Conservation (phyloP, 2,888 invertebrate species). For the Myathropa florea region DNA sequence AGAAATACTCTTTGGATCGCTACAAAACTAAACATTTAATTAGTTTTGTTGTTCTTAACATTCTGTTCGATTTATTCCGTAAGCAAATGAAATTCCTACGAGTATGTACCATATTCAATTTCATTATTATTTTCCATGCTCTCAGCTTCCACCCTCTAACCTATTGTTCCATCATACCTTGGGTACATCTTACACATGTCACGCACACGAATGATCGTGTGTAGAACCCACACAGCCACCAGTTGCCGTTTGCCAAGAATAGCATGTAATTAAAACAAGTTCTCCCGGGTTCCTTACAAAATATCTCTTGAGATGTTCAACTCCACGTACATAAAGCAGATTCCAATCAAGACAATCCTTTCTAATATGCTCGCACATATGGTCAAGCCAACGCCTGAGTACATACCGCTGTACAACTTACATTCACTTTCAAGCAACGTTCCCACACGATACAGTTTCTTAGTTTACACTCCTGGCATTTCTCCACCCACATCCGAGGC, state of each 20-base stretch:
- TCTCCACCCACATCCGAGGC: not conserved
- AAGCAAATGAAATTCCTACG: too few relatives aligned
- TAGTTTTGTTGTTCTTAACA: too few relatives aligned
- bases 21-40: too few relatives aligned
- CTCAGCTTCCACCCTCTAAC: not conserved
- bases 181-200: not conserved
- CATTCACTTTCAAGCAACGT: not conserved
- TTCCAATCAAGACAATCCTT: not conserved
- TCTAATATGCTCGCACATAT: not conserved
- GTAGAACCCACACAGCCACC: not conserved
- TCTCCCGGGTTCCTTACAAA: not conserved
- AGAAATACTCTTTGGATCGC: too few relatives aligned
- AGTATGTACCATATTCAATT: not conserved
- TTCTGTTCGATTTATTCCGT: too few relatives aligned
- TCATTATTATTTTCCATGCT: not conserved
- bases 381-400: not conserved
- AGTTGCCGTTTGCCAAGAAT: not conserved
- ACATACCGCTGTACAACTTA: not conserved
- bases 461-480: constrained; percentile 37
- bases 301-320: constrained; percentile 8
- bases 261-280: constrained; percentile 28
- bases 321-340: not conserved
- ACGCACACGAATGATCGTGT: not conserved
- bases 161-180: not conserved
- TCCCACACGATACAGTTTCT: not conserved